phyloP scores from a whole-genome alignment of 2,797 vertebrate species.

The Urocyon cinereoargenteus region DNA sequence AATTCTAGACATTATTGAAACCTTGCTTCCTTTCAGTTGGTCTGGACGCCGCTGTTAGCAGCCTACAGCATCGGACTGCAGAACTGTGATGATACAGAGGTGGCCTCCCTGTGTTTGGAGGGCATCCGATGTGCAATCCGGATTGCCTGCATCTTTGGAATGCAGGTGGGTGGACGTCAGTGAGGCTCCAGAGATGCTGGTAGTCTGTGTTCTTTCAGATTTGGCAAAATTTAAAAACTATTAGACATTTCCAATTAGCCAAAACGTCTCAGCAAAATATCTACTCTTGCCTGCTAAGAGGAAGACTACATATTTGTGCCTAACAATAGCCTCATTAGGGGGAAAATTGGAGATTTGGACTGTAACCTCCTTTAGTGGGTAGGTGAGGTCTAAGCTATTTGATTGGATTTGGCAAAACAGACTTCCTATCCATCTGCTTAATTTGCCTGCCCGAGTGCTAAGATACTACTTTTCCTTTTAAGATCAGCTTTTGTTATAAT shows the following conservation, averaged over 20 bases:
- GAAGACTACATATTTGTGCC: background rate
- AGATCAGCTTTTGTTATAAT: conserved; percentile 16
- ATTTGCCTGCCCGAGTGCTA: background rate
- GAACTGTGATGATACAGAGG: conserved; percentile 97
- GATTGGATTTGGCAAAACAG: background rate
- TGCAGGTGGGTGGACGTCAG: conserved; percentile 92
- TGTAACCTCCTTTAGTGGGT: background rate
- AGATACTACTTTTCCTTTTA: background rate
- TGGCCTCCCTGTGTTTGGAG: conserved; percentile 96
- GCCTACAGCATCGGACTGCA: conserved; percentile 97
- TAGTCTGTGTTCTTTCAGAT: background rate
- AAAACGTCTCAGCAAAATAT: background rate
- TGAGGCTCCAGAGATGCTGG: background rate
- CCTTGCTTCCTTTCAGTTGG: conserved; percentile 89
- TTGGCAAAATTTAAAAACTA: background rate
- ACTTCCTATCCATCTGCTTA: background rate
- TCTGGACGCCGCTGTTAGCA: conserved; percentile 96
- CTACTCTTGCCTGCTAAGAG: background rate
- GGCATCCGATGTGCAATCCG: conserved; percentile 97
- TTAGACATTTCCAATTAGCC: background rate
- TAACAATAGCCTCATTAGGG: background rate
- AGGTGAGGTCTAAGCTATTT: background rate
- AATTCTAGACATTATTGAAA: conserved; percentile 28
- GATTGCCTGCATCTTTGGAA: conserved; percentile 96
- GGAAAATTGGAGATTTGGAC: background rate